phyloP scores from a whole-genome alignment of 2,797 vertebrate species.

The Fundulus diaphanus region DNA sequence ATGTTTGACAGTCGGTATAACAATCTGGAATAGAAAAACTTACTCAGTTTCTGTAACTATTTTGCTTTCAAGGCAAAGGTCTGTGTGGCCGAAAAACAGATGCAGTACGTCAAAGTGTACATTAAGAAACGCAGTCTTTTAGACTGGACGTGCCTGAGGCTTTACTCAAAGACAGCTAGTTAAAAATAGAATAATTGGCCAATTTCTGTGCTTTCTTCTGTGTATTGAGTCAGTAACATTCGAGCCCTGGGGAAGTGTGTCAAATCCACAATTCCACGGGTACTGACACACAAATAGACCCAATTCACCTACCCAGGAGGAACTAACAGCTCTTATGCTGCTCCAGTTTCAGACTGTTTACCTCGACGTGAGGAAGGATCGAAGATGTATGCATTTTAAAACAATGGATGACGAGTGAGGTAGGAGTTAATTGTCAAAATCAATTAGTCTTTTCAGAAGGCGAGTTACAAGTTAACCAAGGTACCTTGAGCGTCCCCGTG shows the following conservation, averaged over 20 bases:
- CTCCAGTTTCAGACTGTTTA: slow-evolving; percentile 8
- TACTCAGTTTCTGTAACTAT: not conserved
- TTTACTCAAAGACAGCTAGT: not conserved
- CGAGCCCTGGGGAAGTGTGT: slow-evolving; percentile 8
- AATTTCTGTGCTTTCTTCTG: slow-evolving; percentile 5
- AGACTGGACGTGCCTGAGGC: not conserved
- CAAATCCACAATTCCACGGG: slow-evolving; percentile 18
- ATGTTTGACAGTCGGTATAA: not conserved
- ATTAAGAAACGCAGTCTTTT: not conserved
- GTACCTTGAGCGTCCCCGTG: not conserved
- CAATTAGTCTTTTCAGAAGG: not conserved
- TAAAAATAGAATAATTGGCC: not conserved
- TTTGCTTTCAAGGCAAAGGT: not conserved
- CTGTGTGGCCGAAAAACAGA: not conserved
- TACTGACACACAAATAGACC: slow-evolving; percentile 17
- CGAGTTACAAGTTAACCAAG: not conserved
- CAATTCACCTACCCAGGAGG: slow-evolving; percentile 17
- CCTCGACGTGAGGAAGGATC: not conserved
- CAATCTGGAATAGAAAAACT: not conserved
- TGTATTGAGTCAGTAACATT: slow-evolving; percentile 9
- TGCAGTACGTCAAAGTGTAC: not conserved
- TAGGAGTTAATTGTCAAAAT: not conserved
- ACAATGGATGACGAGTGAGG: not conserved
- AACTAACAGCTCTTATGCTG: not conserved
- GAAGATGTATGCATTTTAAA: not conserved